Conservation (phyloP, 2,113 vertebrate species). For the Microtus pennsylvanicus region DNA sequence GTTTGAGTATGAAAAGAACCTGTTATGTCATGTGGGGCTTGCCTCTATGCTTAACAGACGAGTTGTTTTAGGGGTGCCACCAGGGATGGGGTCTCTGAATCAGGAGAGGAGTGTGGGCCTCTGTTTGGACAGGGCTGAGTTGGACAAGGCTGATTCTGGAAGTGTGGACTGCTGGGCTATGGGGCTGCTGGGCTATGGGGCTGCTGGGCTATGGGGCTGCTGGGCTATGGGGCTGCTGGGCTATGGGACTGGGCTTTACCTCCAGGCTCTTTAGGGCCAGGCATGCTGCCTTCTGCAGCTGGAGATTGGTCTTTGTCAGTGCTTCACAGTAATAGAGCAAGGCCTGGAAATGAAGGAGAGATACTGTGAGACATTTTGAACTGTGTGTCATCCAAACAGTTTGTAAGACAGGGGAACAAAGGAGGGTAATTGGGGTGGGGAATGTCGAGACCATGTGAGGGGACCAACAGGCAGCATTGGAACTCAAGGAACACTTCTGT, state of each 20-base stretch:
- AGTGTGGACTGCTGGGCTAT: neutral
- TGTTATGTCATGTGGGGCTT: fast-evolving
- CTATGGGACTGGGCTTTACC: conserved; percentile 85
- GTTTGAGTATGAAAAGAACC: neutral
- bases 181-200: neutral
- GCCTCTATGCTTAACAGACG: neutral
- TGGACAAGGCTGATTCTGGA: neutral
- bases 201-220: neutral
- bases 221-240: neutral
- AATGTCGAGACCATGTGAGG: neutral
- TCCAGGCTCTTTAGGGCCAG: conserved; percentile 94
- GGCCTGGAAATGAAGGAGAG: conserved; percentile 87
- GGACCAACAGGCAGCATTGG: neutral
- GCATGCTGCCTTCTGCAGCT: conserved; percentile 93
- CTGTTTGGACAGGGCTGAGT: neutral
- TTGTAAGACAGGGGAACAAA: neutral
- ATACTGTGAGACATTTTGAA: neutral
- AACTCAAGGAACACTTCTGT: neutral
- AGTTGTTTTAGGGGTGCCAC: neutral
- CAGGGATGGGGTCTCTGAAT: neutral
- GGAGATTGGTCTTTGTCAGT: conserved; percentile 91
- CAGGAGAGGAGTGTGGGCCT: neutral
- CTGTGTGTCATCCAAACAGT: too few relatives aligned
- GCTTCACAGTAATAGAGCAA: conserved; percentile 94
- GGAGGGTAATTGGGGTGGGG: neutral